phyloP scores from a whole-genome alignment of 2,113 vertebrate genomes.

The Tachysurus vachellii region DNA sequence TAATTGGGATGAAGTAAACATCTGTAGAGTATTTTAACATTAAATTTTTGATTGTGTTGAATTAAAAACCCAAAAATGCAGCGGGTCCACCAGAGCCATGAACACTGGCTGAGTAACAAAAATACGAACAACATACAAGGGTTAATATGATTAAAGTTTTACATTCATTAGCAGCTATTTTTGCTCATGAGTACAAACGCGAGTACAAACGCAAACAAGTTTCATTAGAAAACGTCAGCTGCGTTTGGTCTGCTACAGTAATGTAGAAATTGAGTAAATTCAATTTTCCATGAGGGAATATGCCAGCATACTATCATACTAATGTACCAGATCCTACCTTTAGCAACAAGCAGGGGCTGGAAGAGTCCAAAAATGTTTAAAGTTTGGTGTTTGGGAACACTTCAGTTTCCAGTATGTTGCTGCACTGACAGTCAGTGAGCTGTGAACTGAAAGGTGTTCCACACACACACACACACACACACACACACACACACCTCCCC shows the following conservation, averaged over 20 bases:
- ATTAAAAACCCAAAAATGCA: no score
- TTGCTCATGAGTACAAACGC: no score
- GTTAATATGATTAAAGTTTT: background rate
- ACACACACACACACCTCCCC: background rate
- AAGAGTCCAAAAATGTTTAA: background rate
- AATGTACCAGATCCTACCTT: background rate
- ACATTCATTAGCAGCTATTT: background rate
- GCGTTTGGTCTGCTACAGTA: background rate
- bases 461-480: no score
- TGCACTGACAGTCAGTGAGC: background rate
- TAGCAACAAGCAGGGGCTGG: background rate
- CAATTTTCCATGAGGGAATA: background rate
- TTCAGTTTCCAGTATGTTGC: background rate
- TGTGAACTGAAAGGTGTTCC: background rate
- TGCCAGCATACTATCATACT: background rate
- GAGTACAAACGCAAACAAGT: background rate
- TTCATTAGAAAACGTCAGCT: background rate
- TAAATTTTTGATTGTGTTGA: no score
- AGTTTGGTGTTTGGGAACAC: background rate
- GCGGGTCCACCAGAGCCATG: no score
- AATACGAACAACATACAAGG: no score
- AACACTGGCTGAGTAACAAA: no score
- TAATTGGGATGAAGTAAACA: no score
- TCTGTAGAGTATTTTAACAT: no score
- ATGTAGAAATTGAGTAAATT: background rate